Base-by-base conservation (phyloP, 2,113 vertebrate genomes). In the Campylomormyrus tamandua region DNA sequence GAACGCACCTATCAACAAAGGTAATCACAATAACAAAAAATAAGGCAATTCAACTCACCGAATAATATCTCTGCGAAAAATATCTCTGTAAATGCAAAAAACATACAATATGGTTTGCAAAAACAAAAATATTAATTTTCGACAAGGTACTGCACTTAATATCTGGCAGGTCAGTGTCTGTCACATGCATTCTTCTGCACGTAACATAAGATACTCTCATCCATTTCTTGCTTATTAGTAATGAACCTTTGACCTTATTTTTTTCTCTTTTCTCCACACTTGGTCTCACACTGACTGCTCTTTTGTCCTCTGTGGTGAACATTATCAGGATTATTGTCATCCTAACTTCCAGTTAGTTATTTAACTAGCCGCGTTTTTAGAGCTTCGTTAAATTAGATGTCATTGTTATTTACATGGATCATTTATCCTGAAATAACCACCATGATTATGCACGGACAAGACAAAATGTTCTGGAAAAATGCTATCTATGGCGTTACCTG, bases 1-100 rank as follows among this genome's bases (percentile, higher is more conserved):
- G 89, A 99, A 99, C 0, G 98, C 98, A 53, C 98, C 98, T 99
- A 92, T 0, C 91, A 93, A 70, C 53, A 83, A 45, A 45, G 35
- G 17, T 11, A 83, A 66, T 27, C 24, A n/a, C 24, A 27, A 3
- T n/a, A 10, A n/a, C 11, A 27, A 27, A 66, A 31, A 31, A 31
- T 11, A 27, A 27, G 7, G 24, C 9, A 66, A 66, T 10, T 66
- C 24, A 66, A 66, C n/a, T 31, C 62, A 31, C 62, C 0, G 3
- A 66, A 31, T 66, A 66, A 31, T 66, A 66, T 66, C n/a, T 31
- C 62, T 27, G 62, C 3, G 0, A 66, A 66, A 11, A 10, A 66
- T 66, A 11, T 66, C 62, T 58, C 56, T 66, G 58, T 27, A 27
- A 3, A 66, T 27, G 62, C 62, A 66, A 66, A 31, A 27, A 66